Conservation (phyloP, 2,113 vertebrate species). For the Zingel zingel region DNA sequence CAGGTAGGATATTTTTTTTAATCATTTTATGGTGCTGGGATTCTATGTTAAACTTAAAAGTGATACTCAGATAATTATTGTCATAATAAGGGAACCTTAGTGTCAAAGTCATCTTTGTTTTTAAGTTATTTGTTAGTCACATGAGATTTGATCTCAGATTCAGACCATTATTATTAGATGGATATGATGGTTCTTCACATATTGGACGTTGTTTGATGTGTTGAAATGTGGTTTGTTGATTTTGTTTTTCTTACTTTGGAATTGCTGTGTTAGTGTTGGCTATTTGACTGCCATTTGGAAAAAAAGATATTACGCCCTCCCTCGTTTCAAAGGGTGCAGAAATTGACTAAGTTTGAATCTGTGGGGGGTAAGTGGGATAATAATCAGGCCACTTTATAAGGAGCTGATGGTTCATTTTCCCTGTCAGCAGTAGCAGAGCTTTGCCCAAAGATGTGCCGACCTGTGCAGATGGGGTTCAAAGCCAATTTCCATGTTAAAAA, state of each 20-base stretch:
- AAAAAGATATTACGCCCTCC: conserved; percentile 50
- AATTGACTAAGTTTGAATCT: conserved; percentile 82
- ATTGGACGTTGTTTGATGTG: conserved; percentile 11
- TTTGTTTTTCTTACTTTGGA: conserved; percentile 60
- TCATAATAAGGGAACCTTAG: background rate
- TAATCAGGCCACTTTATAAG: conserved; percentile 87
- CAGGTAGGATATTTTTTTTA: conserved; percentile 83
- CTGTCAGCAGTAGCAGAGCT: conserved; percentile 84
- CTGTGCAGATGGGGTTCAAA: conserved; percentile 88
- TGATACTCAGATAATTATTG: conserved; percentile 9
- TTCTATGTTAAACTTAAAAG: conserved; percentile 24
- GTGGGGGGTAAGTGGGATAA: conserved; percentile 85
- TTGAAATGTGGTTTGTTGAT: conserved; percentile 40
- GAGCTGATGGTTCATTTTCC: conserved; percentile 87
- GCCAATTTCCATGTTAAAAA: conserved; percentile 91
- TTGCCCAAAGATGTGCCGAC: conserved; percentile 86
- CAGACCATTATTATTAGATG: background rate
- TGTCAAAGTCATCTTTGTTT: background rate
- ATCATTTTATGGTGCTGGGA: conserved; percentile 55
- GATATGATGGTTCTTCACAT: conserved; percentile 12
- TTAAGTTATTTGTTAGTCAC: background rate
- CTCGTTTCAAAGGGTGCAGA: conserved; percentile 75
- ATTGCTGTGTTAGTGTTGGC: conserved; percentile 57
- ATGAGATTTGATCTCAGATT: background rate
- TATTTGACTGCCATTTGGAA: conserved; percentile 63